Evolutionary conservation across 2,797 vertebrate species (phyloP), one percentile per base, ranked within the genome.

Genomic region (Semaprochilodus insignis): DNA sequence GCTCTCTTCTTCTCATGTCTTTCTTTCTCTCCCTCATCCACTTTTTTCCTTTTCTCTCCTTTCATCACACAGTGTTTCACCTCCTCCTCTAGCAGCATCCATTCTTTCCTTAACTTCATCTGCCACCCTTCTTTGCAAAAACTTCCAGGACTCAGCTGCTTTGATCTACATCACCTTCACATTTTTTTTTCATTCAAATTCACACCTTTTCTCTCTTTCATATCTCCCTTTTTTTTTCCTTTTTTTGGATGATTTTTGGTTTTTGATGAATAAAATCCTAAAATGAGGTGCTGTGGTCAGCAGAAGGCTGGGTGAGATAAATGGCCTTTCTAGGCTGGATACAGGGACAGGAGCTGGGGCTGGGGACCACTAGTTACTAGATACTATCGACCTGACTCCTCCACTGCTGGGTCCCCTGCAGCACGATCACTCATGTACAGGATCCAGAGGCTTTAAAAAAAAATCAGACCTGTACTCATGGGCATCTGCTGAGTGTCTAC

Each of bases 241-340:
- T 11, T 48, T 48, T 48, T 7, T 74, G 60, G 44, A 14, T 55
- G 55, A 81, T 78, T 85, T 77, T 78, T 63, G 44, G 17, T 55
- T 75, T 81, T 63, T 81, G 75, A 66, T 87, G 59, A 83, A 83
- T 84, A 77, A 57, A 80, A 63, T 44, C 34, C 62, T 66, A 34
- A 72, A 72, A 75, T 25, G 34, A 16, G 36, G 25, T 15, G 72
- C 79, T 52, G 10, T 14, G 10, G 16, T 0, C 21, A 15, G 48
- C 48, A 31, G 54, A 34, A 44, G 67, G 27, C 21, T 51, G 67
- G 66, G 36, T 52, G 65, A 81, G 81, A 84, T 31, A 21, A 72
- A 83, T 83, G 71, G 73, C 60, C 52, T 73, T 81, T 77, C 77
- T 67, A 67, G 74, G 21, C 57, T 36, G 13, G 10, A 11, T 11